phyloP scores from a whole-genome alignment of 2,113 vertebrate species.

The Rallus limicola region DNA sequence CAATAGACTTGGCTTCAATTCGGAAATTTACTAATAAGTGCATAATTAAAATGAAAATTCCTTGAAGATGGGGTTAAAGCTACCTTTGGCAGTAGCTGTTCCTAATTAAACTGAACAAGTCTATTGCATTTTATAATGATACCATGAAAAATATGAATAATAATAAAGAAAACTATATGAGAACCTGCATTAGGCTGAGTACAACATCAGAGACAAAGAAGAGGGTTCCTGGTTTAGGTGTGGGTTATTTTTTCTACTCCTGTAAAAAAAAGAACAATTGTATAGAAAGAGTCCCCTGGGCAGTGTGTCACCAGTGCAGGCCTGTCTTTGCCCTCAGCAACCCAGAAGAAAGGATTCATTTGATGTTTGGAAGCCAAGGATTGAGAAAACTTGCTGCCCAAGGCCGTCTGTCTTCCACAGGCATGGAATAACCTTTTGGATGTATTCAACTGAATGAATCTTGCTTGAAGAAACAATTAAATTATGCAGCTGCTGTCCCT shows the following conservation, averaged over 20 bases:
- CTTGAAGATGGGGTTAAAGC: not conserved
- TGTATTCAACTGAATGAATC: not conserved
- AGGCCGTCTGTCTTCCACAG: not conserved
- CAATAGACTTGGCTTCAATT: not conserved
- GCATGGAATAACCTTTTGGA: not conserved
- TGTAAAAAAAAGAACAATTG: not conserved
- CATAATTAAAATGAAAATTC: slow-evolving; percentile 22
- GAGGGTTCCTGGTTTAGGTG: not conserved
- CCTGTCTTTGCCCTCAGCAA: not conserved
- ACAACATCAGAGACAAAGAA: not conserved
- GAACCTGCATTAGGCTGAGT: not conserved
- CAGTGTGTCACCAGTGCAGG: not conserved
- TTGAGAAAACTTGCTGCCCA: not conserved
- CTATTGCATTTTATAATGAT: not conserved
- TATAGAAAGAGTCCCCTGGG: not conserved
- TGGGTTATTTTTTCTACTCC: not conserved
- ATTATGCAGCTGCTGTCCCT: not conserved
- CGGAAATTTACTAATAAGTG: not conserved
- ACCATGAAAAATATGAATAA: not conserved
- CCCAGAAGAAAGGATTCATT: not conserved
- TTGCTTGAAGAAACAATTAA: not conserved
- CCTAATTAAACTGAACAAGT: not conserved
- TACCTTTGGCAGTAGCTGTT: not conserved
- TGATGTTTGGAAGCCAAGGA: not conserved
- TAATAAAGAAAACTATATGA: not conserved